phyloP scores from a whole-genome alignment of 2,113 vertebrate genomes.

The Chelonoidis abingdonii region DNA sequence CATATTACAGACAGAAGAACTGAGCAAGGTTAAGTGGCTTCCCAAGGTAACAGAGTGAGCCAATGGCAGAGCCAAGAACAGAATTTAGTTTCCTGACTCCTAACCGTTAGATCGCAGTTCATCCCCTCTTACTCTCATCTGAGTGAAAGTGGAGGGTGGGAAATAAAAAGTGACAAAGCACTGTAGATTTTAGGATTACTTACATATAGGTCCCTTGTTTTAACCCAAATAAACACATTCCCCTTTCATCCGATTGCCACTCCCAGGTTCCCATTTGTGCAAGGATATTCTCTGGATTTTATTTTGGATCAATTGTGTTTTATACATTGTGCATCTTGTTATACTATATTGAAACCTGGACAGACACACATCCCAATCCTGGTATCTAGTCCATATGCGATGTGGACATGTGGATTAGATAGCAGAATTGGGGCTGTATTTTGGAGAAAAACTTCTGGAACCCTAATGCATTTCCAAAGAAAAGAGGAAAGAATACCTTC shows the following conservation, averaged over 20 bases:
- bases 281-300: neutral
- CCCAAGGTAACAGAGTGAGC: neutral
- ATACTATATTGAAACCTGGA: neutral
- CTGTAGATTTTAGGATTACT: neutral
- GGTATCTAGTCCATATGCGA: rapidly evolving
- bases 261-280: neutral
- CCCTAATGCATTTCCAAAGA: neutral
- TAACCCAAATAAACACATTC: neutral
- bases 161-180: neutral
- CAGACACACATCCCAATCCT: neutral
- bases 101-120: neutral
- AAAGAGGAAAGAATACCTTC: conserved; percentile 67
- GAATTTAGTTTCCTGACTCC: neutral
- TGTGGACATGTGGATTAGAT: neutral
- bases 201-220: neutral
- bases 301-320: neutral
- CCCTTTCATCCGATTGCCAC: neutral
- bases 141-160: neutral
- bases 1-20: neutral
- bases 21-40: neutral
- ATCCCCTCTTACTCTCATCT: neutral
- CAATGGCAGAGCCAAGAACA: neutral
- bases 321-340: neutral
- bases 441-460: neutral
- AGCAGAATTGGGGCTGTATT: neutral